Evolutionary conservation across 2,888 invertebrate genomes (phyloP).

Genomic region (Ryuthela nishihirai): DNA sequence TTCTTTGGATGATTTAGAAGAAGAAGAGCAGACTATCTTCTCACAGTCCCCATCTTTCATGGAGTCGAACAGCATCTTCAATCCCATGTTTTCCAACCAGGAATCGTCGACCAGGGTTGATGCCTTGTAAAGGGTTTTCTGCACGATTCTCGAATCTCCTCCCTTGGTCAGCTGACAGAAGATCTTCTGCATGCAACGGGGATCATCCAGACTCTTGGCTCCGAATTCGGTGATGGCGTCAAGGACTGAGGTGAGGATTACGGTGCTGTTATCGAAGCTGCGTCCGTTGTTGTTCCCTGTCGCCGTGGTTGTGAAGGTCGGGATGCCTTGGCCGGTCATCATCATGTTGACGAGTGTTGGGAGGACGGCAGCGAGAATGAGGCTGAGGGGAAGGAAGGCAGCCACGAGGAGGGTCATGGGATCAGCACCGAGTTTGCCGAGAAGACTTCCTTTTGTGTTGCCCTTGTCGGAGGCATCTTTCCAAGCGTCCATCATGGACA

Average conservation of each 20-base stretch:
- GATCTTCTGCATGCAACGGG: constrained; percentile 25
- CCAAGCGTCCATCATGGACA: constrained; percentile 5
- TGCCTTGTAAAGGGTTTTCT: constrained; percentile 14
- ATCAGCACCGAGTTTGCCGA: constrained; percentile 10
- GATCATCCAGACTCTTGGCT: constrained; percentile 16
- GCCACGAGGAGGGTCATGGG: constrained; percentile 14
- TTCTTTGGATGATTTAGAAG: too few relatives aligned
- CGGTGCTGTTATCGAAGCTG: neutral
- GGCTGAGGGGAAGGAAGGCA: constrained; percentile 11
- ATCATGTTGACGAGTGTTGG: constrained; percentile 27
- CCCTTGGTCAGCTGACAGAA: constrained; percentile 30
- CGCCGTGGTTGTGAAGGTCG: constrained; percentile 19
- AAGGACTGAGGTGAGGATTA: constrained; percentile 15
- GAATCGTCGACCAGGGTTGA: constrained; percentile 7
- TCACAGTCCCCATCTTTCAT: constrained; percentile 30
- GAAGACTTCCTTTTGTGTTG: neutral
- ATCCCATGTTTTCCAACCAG: constrained; percentile 13
- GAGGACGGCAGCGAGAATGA: constrained; percentile 23
- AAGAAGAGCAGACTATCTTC: constrained; percentile 9
- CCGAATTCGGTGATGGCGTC: constrained; percentile 14
- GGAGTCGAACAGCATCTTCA: constrained; percentile 23
- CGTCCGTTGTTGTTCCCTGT: constrained; percentile 10
- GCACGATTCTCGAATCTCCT: constrained; percentile 10
- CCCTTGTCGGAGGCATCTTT: neutral
- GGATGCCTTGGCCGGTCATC: constrained; percentile 16